phyloP scores from a whole-genome alignment of 2,888 invertebrate genomes.

The Cactoblastis cactorum region DNA sequence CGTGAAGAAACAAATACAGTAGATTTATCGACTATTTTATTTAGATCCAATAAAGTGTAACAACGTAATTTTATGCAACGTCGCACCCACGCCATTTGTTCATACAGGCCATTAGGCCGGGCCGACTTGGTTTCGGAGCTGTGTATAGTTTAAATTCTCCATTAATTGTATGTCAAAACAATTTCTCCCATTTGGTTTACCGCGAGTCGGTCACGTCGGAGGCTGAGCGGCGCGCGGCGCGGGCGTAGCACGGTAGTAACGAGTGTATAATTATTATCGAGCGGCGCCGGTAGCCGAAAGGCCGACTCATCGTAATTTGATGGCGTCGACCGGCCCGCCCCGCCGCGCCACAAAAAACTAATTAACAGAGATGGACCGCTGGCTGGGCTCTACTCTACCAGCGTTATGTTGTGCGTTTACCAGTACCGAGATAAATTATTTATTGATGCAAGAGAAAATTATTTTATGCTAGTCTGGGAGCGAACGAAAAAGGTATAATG shows the following conservation, averaged over 20 bases:
- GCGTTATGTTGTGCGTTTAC: conserved; percentile 53
- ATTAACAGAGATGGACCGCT: conserved; percentile 70
- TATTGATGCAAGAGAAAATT: too few relatives aligned
- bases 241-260: conserved; percentile 75
- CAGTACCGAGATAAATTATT: conserved; percentile 30
- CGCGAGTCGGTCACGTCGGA: conserved; percentile 48
- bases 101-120: conserved; percentile 8
- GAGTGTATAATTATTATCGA: conserved; percentile 76
- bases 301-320: conserved; percentile 79
- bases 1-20: conserved; percentile 3
- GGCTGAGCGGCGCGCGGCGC: conserved; percentile 26
- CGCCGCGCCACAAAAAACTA: conserved; percentile 73
- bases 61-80: conserved; percentile 15
- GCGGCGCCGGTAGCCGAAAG: conserved; percentile 72
- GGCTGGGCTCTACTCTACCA: conserved; percentile 9
- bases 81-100: conserved; percentile 14
- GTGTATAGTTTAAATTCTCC: conserved; percentile 23
- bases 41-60: conserved; percentile 15
- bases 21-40: conserved; percentile 12
- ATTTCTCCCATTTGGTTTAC: conserved; percentile 52
- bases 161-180: conserved; percentile 50
- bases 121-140: neutral
- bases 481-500: too few relatives aligned
- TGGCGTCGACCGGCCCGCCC: conserved; percentile 73
- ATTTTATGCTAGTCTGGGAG: too few relatives aligned